phyloP scores from a whole-genome alignment of 2,888 invertebrate genomes.

The Acrocyrtus sp. region DNA sequence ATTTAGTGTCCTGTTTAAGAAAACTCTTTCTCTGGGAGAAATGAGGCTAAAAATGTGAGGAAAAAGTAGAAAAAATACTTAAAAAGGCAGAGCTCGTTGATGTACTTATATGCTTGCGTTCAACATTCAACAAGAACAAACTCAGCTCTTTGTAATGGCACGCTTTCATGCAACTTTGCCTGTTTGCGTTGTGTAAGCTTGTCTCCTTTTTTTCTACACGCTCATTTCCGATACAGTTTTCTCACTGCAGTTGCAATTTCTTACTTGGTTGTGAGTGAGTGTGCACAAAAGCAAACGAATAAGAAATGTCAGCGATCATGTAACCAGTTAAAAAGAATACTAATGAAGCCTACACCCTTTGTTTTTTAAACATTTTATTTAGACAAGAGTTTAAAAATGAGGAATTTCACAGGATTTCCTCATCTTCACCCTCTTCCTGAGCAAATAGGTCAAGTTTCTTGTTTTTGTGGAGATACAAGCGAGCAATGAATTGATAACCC shows the following conservation, averaged over 20 bases:
- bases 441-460: slow-evolving; percentile 52
- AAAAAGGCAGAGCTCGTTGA: too few relatives aligned
- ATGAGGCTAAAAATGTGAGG: slow-evolving; percentile 27
- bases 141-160: not conserved
- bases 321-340: too few relatives aligned
- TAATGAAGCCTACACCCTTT: too few relatives aligned
- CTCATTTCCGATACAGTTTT: not conserved
- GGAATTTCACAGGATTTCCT: slow-evolving; percentile 46
- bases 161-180: not conserved
- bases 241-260: too few relatives aligned
- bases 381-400: not conserved
- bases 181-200: not conserved
- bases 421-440: slow-evolving; percentile 49
- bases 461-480: slow-evolving; percentile 27
- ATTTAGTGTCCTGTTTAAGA: too few relatives aligned
- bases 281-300: not conserved
- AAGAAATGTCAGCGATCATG: slow-evolving; percentile 34
- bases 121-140: not conserved
- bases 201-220: too few relatives aligned
- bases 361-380: not conserved
- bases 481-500: slow-evolving; percentile 35
- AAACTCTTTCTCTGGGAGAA: slow-evolving; percentile 21
- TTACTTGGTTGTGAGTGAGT: too few relatives aligned
- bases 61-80: slow-evolving; percentile 7
- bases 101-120: too few relatives aligned